Evolutionary conservation across 2,113 vertebrate genomes (phyloP), one percentile per base, ranked within the genome.

Genomic region (Phalacrocorax pelagicus): DNA sequence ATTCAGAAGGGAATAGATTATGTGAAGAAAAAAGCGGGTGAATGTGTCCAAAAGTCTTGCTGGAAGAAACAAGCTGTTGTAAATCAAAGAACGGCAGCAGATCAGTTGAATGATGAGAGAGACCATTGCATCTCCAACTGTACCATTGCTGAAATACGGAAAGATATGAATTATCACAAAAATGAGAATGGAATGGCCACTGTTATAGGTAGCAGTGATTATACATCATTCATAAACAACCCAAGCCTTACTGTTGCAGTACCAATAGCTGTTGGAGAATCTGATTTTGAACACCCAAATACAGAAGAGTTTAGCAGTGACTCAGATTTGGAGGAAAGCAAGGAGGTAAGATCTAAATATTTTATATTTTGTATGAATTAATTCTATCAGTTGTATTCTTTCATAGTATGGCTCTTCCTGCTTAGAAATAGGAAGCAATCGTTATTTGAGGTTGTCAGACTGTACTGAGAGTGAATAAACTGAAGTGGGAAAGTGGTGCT

Each of bases 221-320:
- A 97, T 79, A 96, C 98, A 70, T 98, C 99, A 29, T 99, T 99
- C 96, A 99, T 99, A 92, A 98, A 98, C 96, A 99, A 99, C 79
- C 98, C 99, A 75, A 99, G 97, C 94, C 95, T 99, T 95, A 99
- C 99, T 21, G 98, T 99, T 70, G 98, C 98, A 3, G 99, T 99
- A 57, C 99, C 99, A 11, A 99, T 99, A 65, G 99, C 99, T 71
- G 97, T 96, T 49, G 99, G 98, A 75, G 99, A 99, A 96, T 99
- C 99, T 42, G 99, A 99, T 97, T 99, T 99, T 98, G 99, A 99
- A 89, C 98, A 98, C 91, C 98, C 98, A 77, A 99, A 99, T 97
- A 99, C 99, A 5, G 99, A 99, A 73, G 99, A 99, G 83, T 99
- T 99, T 97, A 99, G 99, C 98, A 99, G 99, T 84, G 98, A 98